Evolutionary conservation across 2,888 invertebrate species (phyloP), one percentile per base, ranked within the genome.

Genomic region (Thereva unica): DNA sequence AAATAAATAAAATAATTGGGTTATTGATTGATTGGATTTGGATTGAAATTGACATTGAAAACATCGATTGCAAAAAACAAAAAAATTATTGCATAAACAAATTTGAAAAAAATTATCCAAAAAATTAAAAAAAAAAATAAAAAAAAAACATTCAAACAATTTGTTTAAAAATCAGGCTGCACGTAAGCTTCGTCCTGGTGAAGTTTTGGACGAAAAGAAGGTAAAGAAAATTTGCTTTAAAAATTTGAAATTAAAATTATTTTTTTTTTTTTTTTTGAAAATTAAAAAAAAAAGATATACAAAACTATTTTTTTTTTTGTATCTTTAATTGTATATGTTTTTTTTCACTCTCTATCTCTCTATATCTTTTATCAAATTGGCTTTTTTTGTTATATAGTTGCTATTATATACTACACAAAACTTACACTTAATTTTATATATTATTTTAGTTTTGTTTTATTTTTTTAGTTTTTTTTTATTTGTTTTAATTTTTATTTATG

Each of bases 171-270:
- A 9, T 66, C 65, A 88, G 92, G 91, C 91, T 85, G 87, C 90
- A 89, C 91, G 89, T 84, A 92, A 93, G 89, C 91, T 94, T 83
- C 92, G 94, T 78, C 94, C 94, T 77, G 94, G 94, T 83, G 94
- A 94, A 88, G 91, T 95, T 83, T 83, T 92, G 85, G 92, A 92
- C 85, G 94, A 94, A 82, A 92, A 90, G 87, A 92, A 93, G 94
- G 94, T 95, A 91, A 92, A 83, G 71, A 71, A 38, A 49, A 34
- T 44, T 56, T 34, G 34, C 45, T 9, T 44, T 6, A 37, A 34
- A 59, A 61, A n/a, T n/a, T 61, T 61, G 61, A 50, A 49, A 38
- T 61, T 68, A 72, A 41, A 59, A 69, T 12, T 12, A 47, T 42
- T 44, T 56, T 34, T 44, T 56, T 9, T 12, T 59, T 42, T 44